Conservation (phyloP, 2,113 vertebrate species). For the Talpa occidentalis region DNA sequence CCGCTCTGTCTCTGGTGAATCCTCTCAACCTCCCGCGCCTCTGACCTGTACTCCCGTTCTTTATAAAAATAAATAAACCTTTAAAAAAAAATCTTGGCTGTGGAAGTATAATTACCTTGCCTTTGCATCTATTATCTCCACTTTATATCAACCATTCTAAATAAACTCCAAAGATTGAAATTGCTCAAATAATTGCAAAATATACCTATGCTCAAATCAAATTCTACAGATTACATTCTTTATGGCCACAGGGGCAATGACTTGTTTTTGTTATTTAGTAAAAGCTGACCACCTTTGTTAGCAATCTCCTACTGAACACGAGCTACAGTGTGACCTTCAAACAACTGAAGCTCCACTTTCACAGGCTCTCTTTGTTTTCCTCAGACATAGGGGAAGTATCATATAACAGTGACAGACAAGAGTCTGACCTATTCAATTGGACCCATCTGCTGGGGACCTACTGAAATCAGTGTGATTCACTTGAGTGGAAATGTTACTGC, state of each 20-base stretch:
- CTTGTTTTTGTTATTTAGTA: neutral
- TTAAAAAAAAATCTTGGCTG: neutral
- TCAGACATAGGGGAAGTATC: neutral
- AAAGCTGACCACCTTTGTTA: neutral
- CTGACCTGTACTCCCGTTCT: no score
- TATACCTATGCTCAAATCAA: neutral
- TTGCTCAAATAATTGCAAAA: neutral
- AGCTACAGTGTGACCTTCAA: neutral
- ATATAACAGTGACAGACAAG: neutral
- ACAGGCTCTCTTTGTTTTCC: constrained; percentile 12
- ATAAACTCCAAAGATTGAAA: neutral
- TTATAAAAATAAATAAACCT: no score
- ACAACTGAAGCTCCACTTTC: neutral
- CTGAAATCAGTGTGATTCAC: neutral
- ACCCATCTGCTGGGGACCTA: neutral
- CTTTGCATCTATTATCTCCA: neutral
- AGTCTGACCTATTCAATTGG: neutral
- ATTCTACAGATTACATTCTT: neutral
- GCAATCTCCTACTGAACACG: neutral
- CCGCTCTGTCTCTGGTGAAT: no score
- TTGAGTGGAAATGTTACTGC: neutral
- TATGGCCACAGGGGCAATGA: neutral
- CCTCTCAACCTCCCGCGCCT: no score
- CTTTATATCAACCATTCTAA: constrained; percentile 12
- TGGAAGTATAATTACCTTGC: neutral